Base-by-base conservation (phyloP, 1,140 invertebrate species). In the Schlechtendalia chinensis region DNA sequence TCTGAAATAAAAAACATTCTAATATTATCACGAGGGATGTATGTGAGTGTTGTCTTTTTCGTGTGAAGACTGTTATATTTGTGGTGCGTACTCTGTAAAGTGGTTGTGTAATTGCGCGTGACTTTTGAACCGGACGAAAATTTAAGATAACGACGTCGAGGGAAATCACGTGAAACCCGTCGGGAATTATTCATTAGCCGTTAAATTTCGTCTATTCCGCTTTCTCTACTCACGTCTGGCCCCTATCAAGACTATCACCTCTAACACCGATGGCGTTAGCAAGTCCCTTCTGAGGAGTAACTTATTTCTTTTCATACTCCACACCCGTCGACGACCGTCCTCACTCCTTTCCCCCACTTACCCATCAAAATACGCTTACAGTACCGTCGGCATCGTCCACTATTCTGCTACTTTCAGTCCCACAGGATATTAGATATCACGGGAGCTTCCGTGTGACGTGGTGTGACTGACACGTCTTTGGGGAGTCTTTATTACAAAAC, bases 401-500 rank as follows among this genome's bases (percentile, higher is more conserved):
- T 71, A 50, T 17, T 53, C 67, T 22, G 16, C 8, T 53, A 32
- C 61, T 45, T 67, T 45, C 39, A 19, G 67, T 53, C 67, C 22
- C 67, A 1, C 14, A 45, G 67, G 67, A 71, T 71, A 71, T 71
- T 53, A 71, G 45, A 71, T 71, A 71, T 53, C 67, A 71, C 39
- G 16, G 24, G 19, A 39, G 32, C 3, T 8, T 8, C 67, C 4
- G 1, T 10, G 8, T 53, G 45, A 71, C 67, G 22, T 53, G 67
- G 50, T 22, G 45, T 71, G 67, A 71, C 67, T 50, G 67, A 29
- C 67, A 71, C 67, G 45, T 71, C 67, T 71, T 71, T 27, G n/a
- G 67, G 67, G 67, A 71, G 67, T 71, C 47, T 71, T 71, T 71
- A 71, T 71, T 71, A 71, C 67, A 27, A 53, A 71, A 71, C 67